Evolutionary conservation across 2,888 invertebrate genomes (phyloP).

Genomic region (Oligia fasciuncula): DNA sequence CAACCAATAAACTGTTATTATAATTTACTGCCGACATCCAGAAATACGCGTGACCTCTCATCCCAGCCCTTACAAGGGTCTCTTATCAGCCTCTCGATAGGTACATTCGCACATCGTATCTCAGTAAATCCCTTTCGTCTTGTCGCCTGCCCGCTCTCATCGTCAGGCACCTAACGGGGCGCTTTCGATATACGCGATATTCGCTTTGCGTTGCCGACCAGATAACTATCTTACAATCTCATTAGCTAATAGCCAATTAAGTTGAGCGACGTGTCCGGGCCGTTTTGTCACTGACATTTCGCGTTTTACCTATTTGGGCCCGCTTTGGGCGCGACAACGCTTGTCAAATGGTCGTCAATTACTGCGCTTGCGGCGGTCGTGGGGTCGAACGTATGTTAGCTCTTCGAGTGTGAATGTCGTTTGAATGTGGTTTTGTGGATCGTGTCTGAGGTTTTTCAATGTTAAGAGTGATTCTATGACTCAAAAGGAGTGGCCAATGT

Average conservation of each 20-base stretch:
- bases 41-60: conserved; percentile 44
- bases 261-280: conserved; percentile 88
- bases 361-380: conserved; percentile 48
- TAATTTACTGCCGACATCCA: conserved; percentile 18
- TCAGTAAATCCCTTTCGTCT: conserved; percentile 60
- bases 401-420: conserved; percentile 65
- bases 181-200: conserved; percentile 71
- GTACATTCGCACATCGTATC: conserved; percentile 62
- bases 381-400: conserved; percentile 45
- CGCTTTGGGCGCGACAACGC: conserved; percentile 62
- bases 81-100: conserved; percentile 52
- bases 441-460: conserved; percentile 28
- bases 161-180: conserved; percentile 77
- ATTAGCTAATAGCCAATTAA: conserved; percentile 84
- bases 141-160: conserved; percentile 71
- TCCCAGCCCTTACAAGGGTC: conserved; percentile 37
- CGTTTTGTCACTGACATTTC: conserved; percentile 65
- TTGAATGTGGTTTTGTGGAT: conserved; percentile 56
- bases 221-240: conserved; percentile 79
- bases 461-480: conserved; percentile 9
- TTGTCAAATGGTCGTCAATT: conserved; percentile 67
- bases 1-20: conserved; percentile 36
- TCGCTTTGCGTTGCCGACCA: conserved; percentile 79
- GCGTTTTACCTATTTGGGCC: conserved; percentile 65
- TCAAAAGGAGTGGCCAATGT: not conserved